These are phyloP conservation scores for Anarrhichthys ocellatus DNA, from an alignment of 2,113 vertebrate species.

Conservation along the genomic window DNA sequence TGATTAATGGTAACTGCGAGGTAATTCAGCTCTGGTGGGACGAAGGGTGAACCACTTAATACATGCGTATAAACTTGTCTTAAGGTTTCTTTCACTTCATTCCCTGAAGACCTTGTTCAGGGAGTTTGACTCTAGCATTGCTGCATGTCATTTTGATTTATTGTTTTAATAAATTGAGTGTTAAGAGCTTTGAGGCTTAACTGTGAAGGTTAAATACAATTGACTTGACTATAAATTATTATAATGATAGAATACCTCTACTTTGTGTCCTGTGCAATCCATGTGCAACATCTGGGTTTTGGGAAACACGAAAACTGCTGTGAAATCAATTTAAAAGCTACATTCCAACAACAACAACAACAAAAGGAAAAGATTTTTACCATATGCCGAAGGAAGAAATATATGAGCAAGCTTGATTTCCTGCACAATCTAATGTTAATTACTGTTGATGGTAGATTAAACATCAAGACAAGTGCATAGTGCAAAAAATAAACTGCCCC, in stretches of 20 bases:
- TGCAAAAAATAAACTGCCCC: background rate
- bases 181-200: constrained; percentile 24
- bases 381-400: background rate
- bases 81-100: constrained; percentile 27
- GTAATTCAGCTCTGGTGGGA: constrained; percentile 16
- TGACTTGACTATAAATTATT: constrained; percentile 29
- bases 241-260: constrained; percentile 6
- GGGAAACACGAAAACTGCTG: background rate
- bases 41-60: constrained; percentile 8
- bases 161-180: constrained; percentile 38
- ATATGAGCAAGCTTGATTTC: background rate
- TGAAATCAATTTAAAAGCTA: background rate
- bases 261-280: background rate
- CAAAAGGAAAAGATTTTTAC: background rate
- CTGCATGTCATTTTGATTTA: constrained; percentile 35
- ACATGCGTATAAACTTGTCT: constrained; percentile 41
- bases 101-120: constrained; percentile 23
- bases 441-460: background rate
- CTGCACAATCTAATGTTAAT: background rate
- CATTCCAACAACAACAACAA: background rate
- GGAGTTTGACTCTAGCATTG: constrained; percentile 24
- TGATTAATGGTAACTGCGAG: constrained; percentile 42
- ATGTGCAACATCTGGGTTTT: constrained; percentile 9
- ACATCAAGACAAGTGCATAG: background rate
- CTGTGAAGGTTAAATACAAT: constrained; percentile 27